Percentiles rank a stretch among this genome's conserved stretches.
Conservation (phyloP, 2,888 invertebrate species). For the Oscheius sp. region DNA sequence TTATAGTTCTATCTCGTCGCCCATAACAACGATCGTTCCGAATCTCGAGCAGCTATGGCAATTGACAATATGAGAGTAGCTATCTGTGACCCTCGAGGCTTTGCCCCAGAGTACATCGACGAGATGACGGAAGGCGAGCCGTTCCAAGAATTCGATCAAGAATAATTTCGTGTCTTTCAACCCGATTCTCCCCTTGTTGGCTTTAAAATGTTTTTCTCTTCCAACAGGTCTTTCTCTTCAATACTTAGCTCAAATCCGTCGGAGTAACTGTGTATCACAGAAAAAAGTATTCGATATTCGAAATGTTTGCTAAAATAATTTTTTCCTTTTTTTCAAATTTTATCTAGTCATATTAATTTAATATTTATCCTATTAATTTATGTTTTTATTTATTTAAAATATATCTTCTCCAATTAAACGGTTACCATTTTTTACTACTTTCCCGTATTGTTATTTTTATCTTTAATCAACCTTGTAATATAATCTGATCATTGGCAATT, state of each 20-base stretch:
- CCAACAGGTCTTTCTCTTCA: constrained; percentile 11
- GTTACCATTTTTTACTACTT: not conserved
- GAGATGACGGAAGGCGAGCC: constrained; percentile 37
- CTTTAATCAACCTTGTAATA: too few species aligned
- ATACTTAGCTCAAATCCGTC: constrained; percentile 5
- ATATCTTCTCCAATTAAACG: too few species aligned
- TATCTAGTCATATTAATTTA: too few species aligned
- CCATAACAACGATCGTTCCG: constrained; percentile 61
- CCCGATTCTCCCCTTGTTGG: not conserved
- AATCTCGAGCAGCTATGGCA: constrained; percentile 62
- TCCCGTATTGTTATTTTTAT: not conserved
- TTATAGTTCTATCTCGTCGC: constrained; percentile 68
- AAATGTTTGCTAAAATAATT: not conserved
- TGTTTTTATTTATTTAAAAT: too few species aligned
- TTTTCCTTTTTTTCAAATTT: not conserved
- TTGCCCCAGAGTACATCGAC: constrained; percentile 54
- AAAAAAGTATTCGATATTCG: constrained; percentile 21
- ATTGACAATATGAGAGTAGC: constrained; percentile 69
- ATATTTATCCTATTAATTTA: too few species aligned
- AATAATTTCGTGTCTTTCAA: not conserved
- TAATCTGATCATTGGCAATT: too few species aligned
- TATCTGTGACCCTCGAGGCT: constrained; percentile 60
- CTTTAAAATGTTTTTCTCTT: not conserved
- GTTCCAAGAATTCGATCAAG: constrained; percentile 26
- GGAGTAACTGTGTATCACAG: constrained; percentile 13